These are phyloP conservation scores for Plagodis pulveraria DNA, from an alignment of 2,888 invertebrate species.

Conservation along the genomic window DNA sequence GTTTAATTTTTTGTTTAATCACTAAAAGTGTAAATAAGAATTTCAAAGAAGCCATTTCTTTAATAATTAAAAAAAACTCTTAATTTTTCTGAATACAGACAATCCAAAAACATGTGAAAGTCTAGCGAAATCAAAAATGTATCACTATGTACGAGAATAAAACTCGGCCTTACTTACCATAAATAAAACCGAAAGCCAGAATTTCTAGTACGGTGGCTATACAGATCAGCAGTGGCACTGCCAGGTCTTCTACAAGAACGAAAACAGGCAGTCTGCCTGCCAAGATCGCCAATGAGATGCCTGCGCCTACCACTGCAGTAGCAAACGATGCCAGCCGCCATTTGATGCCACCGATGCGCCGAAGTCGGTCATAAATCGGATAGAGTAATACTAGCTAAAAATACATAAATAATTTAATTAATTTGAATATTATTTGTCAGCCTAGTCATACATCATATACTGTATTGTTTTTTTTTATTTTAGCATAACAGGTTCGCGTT, in stretches of 20 bases:
- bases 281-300: conserved; percentile 46
- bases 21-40: too few species aligned
- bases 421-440: too few species aligned
- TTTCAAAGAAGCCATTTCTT: too few species aligned
- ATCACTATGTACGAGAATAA: too few species aligned
- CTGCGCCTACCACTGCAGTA: conserved; percentile 51
- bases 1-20: too few species aligned
- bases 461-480: too few species aligned
- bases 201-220: conserved; percentile 61
- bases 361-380: conserved; percentile 65
- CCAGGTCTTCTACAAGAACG: conserved; percentile 55
- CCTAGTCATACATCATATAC: too few species aligned
- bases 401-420: neutral
- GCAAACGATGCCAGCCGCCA: conserved; percentile 60
- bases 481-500: too few species aligned
- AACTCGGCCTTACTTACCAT: conserved; percentile 50
- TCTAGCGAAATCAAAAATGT: too few species aligned
- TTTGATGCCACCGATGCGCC: conserved; percentile 56
- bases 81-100: too few species aligned
- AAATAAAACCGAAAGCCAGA: conserved; percentile 64
- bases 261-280: conserved; percentile 53
- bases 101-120: too few species aligned
- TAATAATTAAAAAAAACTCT: too few species aligned
- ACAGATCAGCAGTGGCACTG: conserved; percentile 58
- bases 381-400: conserved; percentile 63